These are phyloP conservation scores for Xenopus tropicalis DNA, from an alignment of 2,113 vertebrate genomes.

Conservation along the genomic window UCB_Xtro_10.0 CM004447.2:135343501-135344000, in stretches of 20 bases:
- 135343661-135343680: constrained; percentile 1
- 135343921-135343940: background rate
- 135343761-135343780: constrained; percentile 6
- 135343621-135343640: constrained; percentile 13
- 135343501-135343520: constrained; percentile 3
- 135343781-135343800: constrained; percentile 13
- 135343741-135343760: background rate
- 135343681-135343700: background rate
- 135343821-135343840: constrained; percentile 37
- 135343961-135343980: too few relatives aligned
- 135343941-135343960: background rate
- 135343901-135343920: constrained; percentile 21
- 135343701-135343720: constrained; percentile 17
- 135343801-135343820: constrained; percentile 33
- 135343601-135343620: background rate
- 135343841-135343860: constrained; percentile 35
- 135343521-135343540: background rate
- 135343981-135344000: too few relatives aligned
- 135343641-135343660: background rate
- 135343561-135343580: background rate
- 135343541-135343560: background rate
- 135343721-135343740: constrained; percentile 18
- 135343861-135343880: constrained; percentile 14
- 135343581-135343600: background rate
- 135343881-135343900: constrained; percentile 14